Base-by-base conservation (phyloP, 2,888 invertebrate species). In the Lepas anatifera region DNA sequence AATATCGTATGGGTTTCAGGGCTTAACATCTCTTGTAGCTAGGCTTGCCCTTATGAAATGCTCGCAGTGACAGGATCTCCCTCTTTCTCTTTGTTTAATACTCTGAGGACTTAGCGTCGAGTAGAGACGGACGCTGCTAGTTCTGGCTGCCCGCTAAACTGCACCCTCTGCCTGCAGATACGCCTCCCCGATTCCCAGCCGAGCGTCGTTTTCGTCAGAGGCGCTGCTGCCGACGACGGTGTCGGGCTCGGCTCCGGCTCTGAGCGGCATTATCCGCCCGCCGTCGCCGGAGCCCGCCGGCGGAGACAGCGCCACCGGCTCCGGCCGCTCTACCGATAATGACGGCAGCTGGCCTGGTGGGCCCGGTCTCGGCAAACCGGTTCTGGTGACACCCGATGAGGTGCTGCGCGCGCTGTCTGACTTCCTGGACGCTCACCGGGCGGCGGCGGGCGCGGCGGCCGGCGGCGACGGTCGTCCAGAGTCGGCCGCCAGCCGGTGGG, bases 381-480 rank as follows among this genome's bases (percentile, higher is more conserved):
- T 27, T 50, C 32, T 58, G 18, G 58, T 58, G 25, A 32, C 58
- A 8, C 73, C 74, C 0, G 71, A 72, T 37, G 75, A 74, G 46
- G 74, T 75, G 32, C 70, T 74, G 25, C 43, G 68, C 25, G 74
- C 74, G 18, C 48, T 75, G 22, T 71, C 72, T 3, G 73, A 73
- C 39, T 75, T 74, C 32, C 22, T 58, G 58, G 29, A 58, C 13
- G 32, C 0, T 16, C 58, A 58, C 32, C 58, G 58, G 58, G 18
- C 7, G 58, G 32, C 18, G 18, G 32, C 58, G 18, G 58, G 58
- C 58, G 58, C 58, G 25, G 32, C 32, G 32, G 29, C 27, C 18
- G 32, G 32, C 32, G 32, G 32, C 32, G 58, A 3, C 11, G 58
- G 41, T 16, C 32, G 32, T 16, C 58, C 58, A 18, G 22, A 29